These are phyloP conservation scores for Stichodactyla mertensii DNA, from an alignment of 64 coral and sea anemone species.

Conservation along the genomic window DNA sequence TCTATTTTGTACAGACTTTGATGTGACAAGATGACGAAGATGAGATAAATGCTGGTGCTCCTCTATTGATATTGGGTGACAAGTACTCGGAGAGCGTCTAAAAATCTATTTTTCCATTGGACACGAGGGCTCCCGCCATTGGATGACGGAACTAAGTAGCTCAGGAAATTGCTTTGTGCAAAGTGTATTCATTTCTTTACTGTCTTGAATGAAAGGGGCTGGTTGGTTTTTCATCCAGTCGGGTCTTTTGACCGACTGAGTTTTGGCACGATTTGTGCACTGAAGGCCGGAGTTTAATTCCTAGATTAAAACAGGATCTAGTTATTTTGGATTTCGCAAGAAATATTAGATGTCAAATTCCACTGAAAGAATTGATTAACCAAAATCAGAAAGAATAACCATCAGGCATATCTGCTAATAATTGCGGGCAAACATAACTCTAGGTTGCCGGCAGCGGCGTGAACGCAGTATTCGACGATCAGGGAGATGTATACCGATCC, in stretches of 20 bases:
- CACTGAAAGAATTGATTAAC: background rate
- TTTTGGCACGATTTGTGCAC: too few relatives aligned
- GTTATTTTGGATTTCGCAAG: background rate
- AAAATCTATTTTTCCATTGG: background rate
- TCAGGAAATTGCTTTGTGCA: background rate
- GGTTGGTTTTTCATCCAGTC: background rate
- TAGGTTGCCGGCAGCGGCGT: too few relatives aligned
- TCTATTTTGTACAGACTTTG: background rate
- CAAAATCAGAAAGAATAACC: background rate
- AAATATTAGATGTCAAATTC: background rate
- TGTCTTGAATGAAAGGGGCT: background rate
- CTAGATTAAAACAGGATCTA: background rate
- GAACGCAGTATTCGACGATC: background rate
- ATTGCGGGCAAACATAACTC: too few relatives aligned
- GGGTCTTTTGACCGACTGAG: too few relatives aligned
- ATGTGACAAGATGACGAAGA: background rate
- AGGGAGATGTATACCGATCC: background rate
- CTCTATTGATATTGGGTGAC: conserved; percentile 7
- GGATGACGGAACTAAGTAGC: background rate
- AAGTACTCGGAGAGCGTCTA: background rate
- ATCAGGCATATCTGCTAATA: background rate
- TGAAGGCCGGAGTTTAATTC: too few relatives aligned
- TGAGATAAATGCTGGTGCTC: background rate
- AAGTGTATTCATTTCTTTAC: background rate
- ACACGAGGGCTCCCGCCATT: background rate